A percentile compares a stretch with the other conserved stretches of the same genome.
Evolutionary conservation across 1,140 invertebrate genomes (phyloP).

Genomic region (Yoshiicerus persimilis): DNA sequence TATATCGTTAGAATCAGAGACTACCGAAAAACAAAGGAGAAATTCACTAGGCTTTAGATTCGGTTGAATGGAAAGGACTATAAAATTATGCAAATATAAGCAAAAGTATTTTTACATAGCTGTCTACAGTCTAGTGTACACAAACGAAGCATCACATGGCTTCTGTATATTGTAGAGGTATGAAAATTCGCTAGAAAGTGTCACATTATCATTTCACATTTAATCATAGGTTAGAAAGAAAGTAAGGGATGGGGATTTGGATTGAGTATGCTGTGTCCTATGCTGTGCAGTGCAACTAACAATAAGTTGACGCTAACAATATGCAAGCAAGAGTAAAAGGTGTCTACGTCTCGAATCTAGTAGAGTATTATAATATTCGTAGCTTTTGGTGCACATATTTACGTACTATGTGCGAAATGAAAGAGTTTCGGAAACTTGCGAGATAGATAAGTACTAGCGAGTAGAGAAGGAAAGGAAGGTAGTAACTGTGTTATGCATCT

Average conservation of each 20-base stretch:
- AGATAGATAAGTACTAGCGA: background rate
- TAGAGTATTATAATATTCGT: no score
- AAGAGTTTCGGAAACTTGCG: background rate
- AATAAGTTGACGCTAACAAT: background rate
- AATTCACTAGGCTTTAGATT: no score
- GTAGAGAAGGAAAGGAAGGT: background rate
- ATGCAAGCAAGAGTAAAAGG: background rate
- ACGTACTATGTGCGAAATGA: background rate
- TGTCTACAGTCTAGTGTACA: background rate
- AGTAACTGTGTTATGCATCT: background rate
- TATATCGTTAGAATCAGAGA: no score
- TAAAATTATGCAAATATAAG: background rate
- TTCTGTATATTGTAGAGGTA: background rate
- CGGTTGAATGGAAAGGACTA: background rate
- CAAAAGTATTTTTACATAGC: background rate
- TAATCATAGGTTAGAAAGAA: background rate
- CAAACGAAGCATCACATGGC: no score
- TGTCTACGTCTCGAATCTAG: background rate
- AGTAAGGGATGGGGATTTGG: no score
- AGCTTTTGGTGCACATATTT: no score
- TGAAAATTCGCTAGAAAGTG: background rate
- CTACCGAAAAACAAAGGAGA: background rate
- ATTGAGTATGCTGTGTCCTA: background rate
- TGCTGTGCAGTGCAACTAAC: background rate
- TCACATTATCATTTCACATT: background rate